These are phyloP conservation scores for Ammodramus savannarum DNA, from an alignment of 2,113 vertebrate species.

Conservation along the genomic window DNA sequence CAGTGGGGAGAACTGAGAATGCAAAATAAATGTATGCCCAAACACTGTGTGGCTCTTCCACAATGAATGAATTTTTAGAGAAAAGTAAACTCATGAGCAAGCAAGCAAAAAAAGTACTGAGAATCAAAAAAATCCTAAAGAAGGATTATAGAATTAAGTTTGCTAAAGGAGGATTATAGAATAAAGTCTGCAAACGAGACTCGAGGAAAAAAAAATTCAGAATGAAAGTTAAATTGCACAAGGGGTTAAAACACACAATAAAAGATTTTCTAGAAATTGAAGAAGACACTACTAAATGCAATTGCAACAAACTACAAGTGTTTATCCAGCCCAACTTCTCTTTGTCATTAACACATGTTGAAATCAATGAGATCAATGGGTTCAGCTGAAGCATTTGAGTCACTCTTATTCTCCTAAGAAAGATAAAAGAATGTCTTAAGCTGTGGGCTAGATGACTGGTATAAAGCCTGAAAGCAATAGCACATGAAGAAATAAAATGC, in stretches of 20 bases:
- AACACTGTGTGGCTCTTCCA: background rate
- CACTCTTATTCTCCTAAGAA: background rate
- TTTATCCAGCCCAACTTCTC: background rate
- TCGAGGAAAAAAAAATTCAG: background rate
- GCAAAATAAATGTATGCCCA: background rate
- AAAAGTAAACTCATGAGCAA: constrained; percentile 19
- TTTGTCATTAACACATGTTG: background rate
- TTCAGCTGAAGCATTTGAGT: constrained; percentile 9
- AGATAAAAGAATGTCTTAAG: constrained; percentile 1
- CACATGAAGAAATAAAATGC: background rate
- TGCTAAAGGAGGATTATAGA: constrained; percentile 7
- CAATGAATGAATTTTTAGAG: background rate
- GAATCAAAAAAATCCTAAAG: background rate
- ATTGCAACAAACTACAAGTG: background rate
- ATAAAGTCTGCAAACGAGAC: background rate
- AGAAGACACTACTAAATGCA: background rate
- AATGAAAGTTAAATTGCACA: background rate
- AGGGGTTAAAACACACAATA: background rate
- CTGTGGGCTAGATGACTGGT: background rate
- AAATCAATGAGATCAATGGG: constrained; percentile 30
- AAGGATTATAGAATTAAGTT: constrained; percentile 24
- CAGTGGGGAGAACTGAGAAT: background rate
- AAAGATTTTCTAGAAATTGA: constrained; percentile 13
- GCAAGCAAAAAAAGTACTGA: background rate
- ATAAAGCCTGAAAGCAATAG: background rate